Evolutionary conservation across 2,797 vertebrate species (phyloP), one percentile per base, ranked within the genome.

Genomic region (Tragopan temminckii): DNA sequence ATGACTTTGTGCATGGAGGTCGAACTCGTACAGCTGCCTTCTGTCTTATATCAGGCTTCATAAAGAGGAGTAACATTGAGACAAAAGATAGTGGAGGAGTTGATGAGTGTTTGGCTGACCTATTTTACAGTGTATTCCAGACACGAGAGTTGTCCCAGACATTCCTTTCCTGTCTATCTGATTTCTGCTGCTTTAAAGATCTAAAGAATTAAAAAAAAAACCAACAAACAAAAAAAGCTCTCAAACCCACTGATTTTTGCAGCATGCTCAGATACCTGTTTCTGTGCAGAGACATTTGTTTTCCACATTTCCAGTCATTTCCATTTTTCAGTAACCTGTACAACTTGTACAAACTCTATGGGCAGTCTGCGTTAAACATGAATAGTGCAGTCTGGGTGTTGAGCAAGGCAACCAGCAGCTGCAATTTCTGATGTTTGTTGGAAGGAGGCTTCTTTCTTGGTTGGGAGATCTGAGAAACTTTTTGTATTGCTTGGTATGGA

Each of bases 61-160:
- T 72, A 83, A 50, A 61, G 57, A 77, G 84, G 87, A 94, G 77
- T 61, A 80, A 42, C 87, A 76, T 77, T 13, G 27, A 88, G 72
- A 83, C 72, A 69, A 69, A 92, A 90, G 90, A 45, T 69, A 72
- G 81, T 0, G 9, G 85, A 43, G 90, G 90, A 95, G 87, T 62
- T 82, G 67, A 40, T 20, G 43, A 48, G 80, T 61, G n/a, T 82
- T 95, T 92, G 79, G 79, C 66, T 92, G 93, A 55, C 84, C 85
- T 93, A 45, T 89, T 95, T 94, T 92, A 70, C 62, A n/a, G 5
- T 80, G 92, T 85, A 38, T 94, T 95, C 89, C 90, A 95, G 90
- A 89, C 1, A 0, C 36, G 89, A 59, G 35, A 80, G 29, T 45
- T 93, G 86, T 92, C 69, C 36, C 72, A 97, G 95, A 91, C 81